Evolutionary conservation across 1,140 invertebrate genomes (phyloP).

Genomic region (Parapsyche elsis): DNA sequence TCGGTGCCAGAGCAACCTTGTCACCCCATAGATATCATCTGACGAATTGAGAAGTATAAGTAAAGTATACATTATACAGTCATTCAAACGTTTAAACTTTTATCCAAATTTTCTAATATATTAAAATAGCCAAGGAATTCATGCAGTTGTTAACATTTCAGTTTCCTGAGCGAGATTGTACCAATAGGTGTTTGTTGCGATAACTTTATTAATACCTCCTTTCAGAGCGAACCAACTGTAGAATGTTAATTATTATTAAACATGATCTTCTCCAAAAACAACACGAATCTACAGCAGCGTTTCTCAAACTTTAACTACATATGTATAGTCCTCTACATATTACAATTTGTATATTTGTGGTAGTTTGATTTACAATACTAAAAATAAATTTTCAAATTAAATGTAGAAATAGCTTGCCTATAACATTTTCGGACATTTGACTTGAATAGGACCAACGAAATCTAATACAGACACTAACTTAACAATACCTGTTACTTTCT

Average conservation of each 20-base stretch:
- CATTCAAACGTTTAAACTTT: too few relatives aligned
- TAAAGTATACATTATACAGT: too few relatives aligned
- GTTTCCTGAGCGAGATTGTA: background rate
- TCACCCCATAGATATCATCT: background rate
- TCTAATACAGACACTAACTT: background rate
- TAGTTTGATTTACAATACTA: too few relatives aligned
- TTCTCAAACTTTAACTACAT: too few relatives aligned
- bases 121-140: too few relatives aligned
- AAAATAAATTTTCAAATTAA: too few relatives aligned
- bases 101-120: too few relatives aligned
- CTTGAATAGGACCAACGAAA: background rate
- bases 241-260: background rate
- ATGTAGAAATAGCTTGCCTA: too few relatives aligned
- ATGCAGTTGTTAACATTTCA: too few relatives aligned
- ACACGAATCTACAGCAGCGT: background rate
- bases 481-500: background rate
- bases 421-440: background rate
- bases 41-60: constrained; percentile 18
- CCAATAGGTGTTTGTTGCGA: background rate
- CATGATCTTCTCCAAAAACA: background rate
- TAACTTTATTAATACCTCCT: background rate
- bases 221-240: background rate
- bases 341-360: too few relatives aligned
- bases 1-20: background rate
- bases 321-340: too few relatives aligned